These are phyloP conservation scores for Pedetes capensis DNA, from an alignment of 2,113 vertebrate genomes.

Conservation along the genomic window DNA sequence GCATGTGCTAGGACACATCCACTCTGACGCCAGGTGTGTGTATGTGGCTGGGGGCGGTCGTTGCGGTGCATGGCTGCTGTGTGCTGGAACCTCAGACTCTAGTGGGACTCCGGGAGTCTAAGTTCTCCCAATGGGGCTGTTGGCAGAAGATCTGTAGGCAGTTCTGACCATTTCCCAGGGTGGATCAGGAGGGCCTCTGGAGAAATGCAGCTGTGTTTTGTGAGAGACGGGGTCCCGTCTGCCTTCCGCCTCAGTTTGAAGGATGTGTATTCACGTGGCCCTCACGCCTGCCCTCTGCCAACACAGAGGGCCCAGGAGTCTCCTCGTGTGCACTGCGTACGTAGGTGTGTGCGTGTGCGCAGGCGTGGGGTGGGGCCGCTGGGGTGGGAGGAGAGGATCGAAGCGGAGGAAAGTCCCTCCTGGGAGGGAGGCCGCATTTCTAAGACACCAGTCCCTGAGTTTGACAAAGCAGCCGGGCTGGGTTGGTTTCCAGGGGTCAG, in stretches of 20 bases:
- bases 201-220: not conserved
- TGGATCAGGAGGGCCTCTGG: not conserved
- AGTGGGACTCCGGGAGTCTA: not conserved
- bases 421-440: not conserved
- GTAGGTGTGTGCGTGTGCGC: fast-evolving
- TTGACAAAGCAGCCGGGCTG: conserved; percentile 12
- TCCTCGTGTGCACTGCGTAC: not conserved
- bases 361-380: not conserved
- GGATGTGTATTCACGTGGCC: not conserved
- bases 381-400: not conserved
- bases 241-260: not conserved
- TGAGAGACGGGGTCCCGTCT: not conserved
- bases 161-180: not conserved
- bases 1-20: fast-evolving
- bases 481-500: conserved; percentile 68
- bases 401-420: not conserved
- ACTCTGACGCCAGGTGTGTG: not conserved
- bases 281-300: not conserved
- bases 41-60: fast-evolving
- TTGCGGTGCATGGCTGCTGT: no score
- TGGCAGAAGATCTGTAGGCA: not conserved
- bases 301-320: not conserved
- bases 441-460: not conserved
- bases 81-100: not conserved
- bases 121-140: not conserved